Base-by-base conservation (phyloP, 2,888 invertebrate species). In the Hydriomena furcata region DNA sequence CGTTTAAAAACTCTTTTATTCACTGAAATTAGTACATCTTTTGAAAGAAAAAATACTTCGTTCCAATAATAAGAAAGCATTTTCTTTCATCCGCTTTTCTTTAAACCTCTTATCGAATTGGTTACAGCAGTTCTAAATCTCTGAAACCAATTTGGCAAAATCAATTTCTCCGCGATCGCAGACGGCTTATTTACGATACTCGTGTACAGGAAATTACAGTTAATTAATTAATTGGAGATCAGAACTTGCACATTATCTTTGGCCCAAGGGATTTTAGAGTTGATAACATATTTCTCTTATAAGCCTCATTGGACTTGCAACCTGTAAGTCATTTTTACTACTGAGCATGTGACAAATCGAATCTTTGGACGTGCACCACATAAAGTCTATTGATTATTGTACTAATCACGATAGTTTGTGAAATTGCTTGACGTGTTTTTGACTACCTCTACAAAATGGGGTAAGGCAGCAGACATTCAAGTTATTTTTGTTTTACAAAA, bases 121-220 rank as follows among this genome's bases (percentile, higher is more conserved):
- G 28, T 49, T 37, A 36, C 13, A 27, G 38, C 43, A 32, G 27
- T 36, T 40, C 44, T 59, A 59, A 58, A 59, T 55, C 57, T 47
- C 44, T 31, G 30, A 50, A 63, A 63, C 52, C 66, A 60, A 68
- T 67, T 57, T 55, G 51, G 56, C 60, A 37, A 55, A 65, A 63
- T 62, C 62, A 62, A 68, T 71, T 68, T 55, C 52, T 36, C 31
- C 31, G 43, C 50, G 58, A 61, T 67, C 60, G 56, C 65, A 61
- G 61, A 34, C 51, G 50, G 57, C 54, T 60, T 64, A 63, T 60
- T 63, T 61, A 48, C 43, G 35, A 40, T 46, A 58, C 51, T 57
- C 50, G 62, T 65, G 55, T 21, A 6, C 2, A 10, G 28, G 24
- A 31, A 47, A 52, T 52, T 43, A 41, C 48, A 23, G 28, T 20